Percentiles rank a stretch among this genome's conserved stretches.
phyloP scores from a whole-genome alignment of 1,140 invertebrate genomes.

The Trypoxylus dichotomus region DNA sequence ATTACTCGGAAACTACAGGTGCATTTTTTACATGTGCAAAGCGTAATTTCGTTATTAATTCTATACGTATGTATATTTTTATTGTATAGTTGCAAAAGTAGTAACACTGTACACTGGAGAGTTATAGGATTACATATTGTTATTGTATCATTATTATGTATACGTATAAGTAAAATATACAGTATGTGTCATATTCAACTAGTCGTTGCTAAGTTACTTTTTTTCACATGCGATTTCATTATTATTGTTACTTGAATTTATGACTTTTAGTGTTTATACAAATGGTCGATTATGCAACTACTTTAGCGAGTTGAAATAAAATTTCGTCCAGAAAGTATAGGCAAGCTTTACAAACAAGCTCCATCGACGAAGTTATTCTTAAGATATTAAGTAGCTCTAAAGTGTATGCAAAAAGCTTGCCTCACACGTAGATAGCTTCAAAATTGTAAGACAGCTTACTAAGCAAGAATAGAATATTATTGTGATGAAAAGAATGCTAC shows the following conservation, averaged over 20 bases:
- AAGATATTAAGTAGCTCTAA: constrained; percentile 18
- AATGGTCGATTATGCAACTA: constrained; percentile 20
- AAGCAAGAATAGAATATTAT: too few relatives aligned
- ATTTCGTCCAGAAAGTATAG: not conserved
- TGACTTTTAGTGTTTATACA: constrained; percentile 23
- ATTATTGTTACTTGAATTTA: constrained; percentile 31
- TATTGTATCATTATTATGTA: not conserved
- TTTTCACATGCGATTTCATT: constrained; percentile 29
- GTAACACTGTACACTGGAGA: constrained; percentile 38
- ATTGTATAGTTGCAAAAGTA: constrained; percentile 34
- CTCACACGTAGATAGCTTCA: not conserved
- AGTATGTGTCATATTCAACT: constrained; percentile 28
- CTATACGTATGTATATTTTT: constrained; percentile 25
- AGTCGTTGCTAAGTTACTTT: constrained; percentile 33
- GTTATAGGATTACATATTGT: not conserved
- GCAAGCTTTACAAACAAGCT: constrained; percentile 10
- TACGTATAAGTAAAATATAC: not conserved
- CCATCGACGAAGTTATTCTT: constrained; percentile 20
- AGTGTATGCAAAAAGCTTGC: constrained; percentile 10
- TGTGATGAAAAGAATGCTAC: too few relatives aligned
- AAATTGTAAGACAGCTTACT: not conserved
- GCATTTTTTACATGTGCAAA: constrained; percentile 36
- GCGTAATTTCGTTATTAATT: constrained; percentile 30
- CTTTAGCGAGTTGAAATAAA: not conserved
- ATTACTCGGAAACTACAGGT: not conserved